Evolutionary conservation across 1,140 invertebrate species (phyloP).

Genomic region (Drosophila nikananu): DNA sequence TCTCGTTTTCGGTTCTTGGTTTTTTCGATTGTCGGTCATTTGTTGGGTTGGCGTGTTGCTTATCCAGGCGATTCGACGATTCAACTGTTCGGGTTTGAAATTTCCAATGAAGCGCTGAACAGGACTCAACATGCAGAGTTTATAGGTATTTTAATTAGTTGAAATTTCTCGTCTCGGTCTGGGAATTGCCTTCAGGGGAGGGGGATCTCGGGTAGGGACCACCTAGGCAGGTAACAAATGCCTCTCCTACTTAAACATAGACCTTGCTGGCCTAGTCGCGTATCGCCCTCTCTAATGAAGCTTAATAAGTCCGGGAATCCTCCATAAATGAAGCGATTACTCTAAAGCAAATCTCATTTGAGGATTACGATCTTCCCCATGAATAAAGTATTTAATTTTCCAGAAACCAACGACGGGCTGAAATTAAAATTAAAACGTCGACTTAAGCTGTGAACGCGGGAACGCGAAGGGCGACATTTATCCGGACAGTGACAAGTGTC

Average conservation of each 20-base stretch:
- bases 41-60: slow-evolving; percentile 74
- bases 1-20: slow-evolving; percentile 34
- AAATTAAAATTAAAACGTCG: slow-evolving; percentile 81
- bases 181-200: slow-evolving; percentile 9
- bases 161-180: slow-evolving; percentile 49
- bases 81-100: slow-evolving; percentile 52
- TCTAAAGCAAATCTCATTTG: slow-evolving; percentile 47
- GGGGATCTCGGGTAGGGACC: slow-evolving; percentile 28
- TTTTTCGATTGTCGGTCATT: slow-evolving; percentile 39
- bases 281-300: slow-evolving; percentile 61
- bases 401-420: slow-evolving; percentile 29
- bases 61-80: slow-evolving; percentile 54
- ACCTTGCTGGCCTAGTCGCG: slow-evolving; percentile 23
- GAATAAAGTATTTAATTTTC: slow-evolving; percentile 65
- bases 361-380: slow-evolving; percentile 61
- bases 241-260: slow-evolving; percentile 49
- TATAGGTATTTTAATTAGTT: slow-evolving; percentile 82
- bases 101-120: slow-evolving; percentile 77
- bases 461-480: slow-evolving; percentile 63
- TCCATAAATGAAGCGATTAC: slow-evolving; percentile 78
- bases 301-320: slow-evolving; percentile 71
- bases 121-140: slow-evolving; percentile 71
- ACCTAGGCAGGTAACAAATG: slow-evolving; percentile 56
- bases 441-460: slow-evolving; percentile 59
- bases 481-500: slow-evolving; percentile 79